Conservation (phyloP, 2,113 vertebrate genomes). For the Gambusia affinis region DNA sequence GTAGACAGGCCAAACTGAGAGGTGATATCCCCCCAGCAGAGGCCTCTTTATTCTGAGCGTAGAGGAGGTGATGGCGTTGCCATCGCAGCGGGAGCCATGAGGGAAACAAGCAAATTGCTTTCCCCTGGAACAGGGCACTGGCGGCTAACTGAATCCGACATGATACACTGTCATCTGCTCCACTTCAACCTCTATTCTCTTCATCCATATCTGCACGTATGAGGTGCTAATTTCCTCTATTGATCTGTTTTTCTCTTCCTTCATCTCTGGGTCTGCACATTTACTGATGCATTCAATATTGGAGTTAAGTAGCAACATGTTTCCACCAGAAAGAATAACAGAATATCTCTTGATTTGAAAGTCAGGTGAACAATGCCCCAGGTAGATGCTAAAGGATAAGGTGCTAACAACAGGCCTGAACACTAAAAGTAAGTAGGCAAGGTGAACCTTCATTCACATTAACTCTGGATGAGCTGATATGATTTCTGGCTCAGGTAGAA, state of each 20-base stretch:
- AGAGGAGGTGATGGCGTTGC: constrained; percentile 33
- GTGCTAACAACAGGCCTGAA: too few relatives aligned
- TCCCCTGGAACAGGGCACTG: constrained; percentile 45
- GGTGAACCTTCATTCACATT: too few relatives aligned
- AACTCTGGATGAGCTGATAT: too few relatives aligned
- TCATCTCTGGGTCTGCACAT: neutral
- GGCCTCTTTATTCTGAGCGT: constrained; percentile 66
- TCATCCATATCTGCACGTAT: constrained; percentile 16
- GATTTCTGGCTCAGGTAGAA: too few relatives aligned
- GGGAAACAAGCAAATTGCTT: constrained; percentile 72
- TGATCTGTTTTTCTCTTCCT: constrained; percentile 14
- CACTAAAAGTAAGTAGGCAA: too few relatives aligned
- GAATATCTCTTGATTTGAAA: too few relatives aligned
- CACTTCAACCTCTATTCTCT: constrained; percentile 8
- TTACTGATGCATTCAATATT: neutral
- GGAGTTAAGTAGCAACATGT: neutral
- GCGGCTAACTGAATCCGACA: constrained; percentile 51
- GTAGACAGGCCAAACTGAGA: constrained; percentile 69
- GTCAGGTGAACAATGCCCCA: constrained; percentile 1
- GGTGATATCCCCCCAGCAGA: constrained; percentile 72
- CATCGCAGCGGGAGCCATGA: constrained; percentile 38
- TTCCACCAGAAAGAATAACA: neutral
- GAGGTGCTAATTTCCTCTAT: constrained; percentile 16
- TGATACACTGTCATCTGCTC: constrained; percentile 33
- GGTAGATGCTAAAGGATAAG: constrained; percentile 46